phyloP scores from a whole-genome alignment of 2,888 invertebrate species.

The Chydorus sphaericus region DNA sequence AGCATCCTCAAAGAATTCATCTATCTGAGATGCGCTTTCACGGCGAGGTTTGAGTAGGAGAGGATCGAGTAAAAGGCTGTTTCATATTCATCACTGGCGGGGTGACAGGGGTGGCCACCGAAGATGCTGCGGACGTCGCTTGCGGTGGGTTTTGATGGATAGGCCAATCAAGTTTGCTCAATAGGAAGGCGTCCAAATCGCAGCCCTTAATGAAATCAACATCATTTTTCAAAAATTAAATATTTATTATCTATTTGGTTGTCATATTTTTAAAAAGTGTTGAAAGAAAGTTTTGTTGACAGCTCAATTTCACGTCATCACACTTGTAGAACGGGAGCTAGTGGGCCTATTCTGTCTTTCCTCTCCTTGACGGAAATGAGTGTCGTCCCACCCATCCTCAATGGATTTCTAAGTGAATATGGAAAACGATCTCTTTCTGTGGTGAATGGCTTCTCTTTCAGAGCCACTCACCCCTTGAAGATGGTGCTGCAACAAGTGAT shows the following conservation, averaged over 20 bases:
- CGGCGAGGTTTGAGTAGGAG: constrained; percentile 34
- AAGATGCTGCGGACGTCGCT: neutral
- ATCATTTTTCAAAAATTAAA: neutral
- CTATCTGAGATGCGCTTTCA: constrained; percentile 44
- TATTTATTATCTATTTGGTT: too few relatives aligned
- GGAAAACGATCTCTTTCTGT: neutral
- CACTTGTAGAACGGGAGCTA: neutral
- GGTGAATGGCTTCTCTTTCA: neutral
- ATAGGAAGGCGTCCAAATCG: constrained; percentile 6
- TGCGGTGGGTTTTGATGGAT: neutral
- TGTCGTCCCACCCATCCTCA: neutral
- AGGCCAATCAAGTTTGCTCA: neutral
- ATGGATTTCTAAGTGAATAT: constrained; percentile 3
- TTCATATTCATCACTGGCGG: neutral
- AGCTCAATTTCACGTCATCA: neutral
- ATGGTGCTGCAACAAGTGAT: neutral
- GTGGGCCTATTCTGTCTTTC: neutral
- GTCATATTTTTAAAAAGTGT: too few relatives aligned
- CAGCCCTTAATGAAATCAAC: neutral
- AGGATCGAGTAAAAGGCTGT: neutral
- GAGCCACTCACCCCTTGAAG: neutral
- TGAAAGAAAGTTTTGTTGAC: too few relatives aligned
- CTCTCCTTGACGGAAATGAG: neutral
- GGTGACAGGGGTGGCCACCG: neutral
- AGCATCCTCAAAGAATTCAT: constrained; percentile 45